Percentiles rank a stretch among this genome's conserved stretches.
Evolutionary conservation across 2,113 vertebrate species (phyloP).

Genomic region (Amphiprion ocellaris): DNA sequence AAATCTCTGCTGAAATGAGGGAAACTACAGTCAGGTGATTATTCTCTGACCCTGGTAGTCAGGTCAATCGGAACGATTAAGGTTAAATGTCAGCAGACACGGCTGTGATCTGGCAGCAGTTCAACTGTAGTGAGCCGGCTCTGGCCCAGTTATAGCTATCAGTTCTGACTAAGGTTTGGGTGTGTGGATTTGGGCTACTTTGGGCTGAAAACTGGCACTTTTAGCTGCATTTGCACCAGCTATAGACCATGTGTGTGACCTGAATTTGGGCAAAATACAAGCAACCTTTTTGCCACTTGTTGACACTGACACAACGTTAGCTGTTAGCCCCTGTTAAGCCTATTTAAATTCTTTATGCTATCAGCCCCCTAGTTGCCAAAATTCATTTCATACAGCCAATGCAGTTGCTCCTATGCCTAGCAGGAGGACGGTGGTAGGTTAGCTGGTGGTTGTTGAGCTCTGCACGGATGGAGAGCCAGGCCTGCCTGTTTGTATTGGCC

Average conservation of each 20-base stretch:
- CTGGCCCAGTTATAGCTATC: no score
- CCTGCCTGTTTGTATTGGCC: slow-evolving; percentile 84
- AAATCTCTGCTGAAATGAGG: not conserved
- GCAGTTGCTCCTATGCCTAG: slow-evolving; percentile 2
- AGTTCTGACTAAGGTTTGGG: no score
- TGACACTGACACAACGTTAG: not conserved
- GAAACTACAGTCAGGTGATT: not conserved
- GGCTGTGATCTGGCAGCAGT: no score
- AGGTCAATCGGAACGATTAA: no score
- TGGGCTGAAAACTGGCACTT: no score
- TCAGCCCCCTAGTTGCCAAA: not conserved
- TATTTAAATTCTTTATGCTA: not conserved
- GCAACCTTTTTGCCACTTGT: not conserved
- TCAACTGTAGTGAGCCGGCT: no score
- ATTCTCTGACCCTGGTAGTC: not conserved
- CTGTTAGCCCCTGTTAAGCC: not conserved
- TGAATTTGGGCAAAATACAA: not conserved
- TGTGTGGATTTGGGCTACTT: no score
- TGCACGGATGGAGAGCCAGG: slow-evolving; percentile 71
- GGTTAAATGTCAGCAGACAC: no score
- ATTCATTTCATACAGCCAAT: not conserved
- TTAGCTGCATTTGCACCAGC: no score
- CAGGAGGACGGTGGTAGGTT: slow-evolving; percentile 36
- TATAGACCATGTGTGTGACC: no score
- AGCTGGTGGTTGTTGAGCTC: slow-evolving; percentile 68